Evolutionary conservation across 2,888 invertebrate genomes (phyloP), one percentile per base, ranked within the genome.

Genomic region (Tipula helvola): DNA sequence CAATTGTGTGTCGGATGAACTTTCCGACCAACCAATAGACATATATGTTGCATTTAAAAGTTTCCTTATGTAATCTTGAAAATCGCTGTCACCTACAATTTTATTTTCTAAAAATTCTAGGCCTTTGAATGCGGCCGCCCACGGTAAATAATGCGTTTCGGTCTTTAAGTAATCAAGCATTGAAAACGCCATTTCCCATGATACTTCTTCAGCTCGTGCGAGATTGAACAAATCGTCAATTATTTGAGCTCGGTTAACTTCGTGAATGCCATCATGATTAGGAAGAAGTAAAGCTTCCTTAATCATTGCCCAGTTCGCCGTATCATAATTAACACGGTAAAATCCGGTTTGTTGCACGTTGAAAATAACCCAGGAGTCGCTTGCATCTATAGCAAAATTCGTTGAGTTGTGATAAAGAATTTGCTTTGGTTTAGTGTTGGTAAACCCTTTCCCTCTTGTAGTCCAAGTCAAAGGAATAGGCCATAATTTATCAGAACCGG

Each of bases 201-300:
- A 89, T 1, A 92, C 1, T 44, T 44, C 44, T 96, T 94, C 93
- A n/a, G 94, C 93, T 86, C 95, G 93, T n/a, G 96, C 96, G 87
- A 96, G 92, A 90, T 95, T 95, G 88, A 96, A 92, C 1, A 95
- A 93, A 90, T 98, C 98, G 89, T 97, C 96, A 12, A 98, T 93
- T 36, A 95, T 92, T 91, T 97, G 96, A 3, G 96, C 96, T 88
- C 95, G 93, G 90, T 96, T 96, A 12, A 94, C 90, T 84, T 93
- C 93, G 88, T 95, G 93, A 86, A 96, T 95, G 0, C 87, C 90
- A 0, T 88, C 87, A 44, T 93, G 92, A 28, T 91, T 88, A 39
- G 92, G 91, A 1, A 89, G 89, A n/a, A 91, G 91, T 7, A 94
- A 89, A 36, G 92, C 93, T 1, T 90, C 87, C 2, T 90, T 90